phyloP scores from a whole-genome alignment of 2,113 vertebrate species.

The Cygnus buccinator region DNA sequence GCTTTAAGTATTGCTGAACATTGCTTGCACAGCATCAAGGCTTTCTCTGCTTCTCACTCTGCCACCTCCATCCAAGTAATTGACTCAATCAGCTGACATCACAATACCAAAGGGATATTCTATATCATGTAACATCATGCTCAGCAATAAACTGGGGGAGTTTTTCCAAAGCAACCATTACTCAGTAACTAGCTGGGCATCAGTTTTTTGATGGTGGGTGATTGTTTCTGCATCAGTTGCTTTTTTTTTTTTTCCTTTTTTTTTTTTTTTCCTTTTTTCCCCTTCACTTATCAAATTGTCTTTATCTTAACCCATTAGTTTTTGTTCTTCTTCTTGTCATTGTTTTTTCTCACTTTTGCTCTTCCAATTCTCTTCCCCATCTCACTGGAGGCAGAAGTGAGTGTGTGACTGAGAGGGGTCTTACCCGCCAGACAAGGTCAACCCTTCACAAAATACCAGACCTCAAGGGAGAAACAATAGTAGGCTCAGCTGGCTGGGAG shows the following conservation, averaged over 20 bases:
- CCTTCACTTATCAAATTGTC: not conserved
- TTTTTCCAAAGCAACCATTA: not conserved
- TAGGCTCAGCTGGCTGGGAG: not conserved
- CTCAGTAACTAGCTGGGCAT: not conserved
- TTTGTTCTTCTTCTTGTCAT: too few relatives aligned
- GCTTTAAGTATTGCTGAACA: not conserved
- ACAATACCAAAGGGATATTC: not conserved
- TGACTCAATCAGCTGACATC: too few relatives aligned
- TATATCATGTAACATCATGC: not conserved
- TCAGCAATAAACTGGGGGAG: not conserved
- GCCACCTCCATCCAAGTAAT: too few relatives aligned
- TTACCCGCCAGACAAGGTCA: not conserved
- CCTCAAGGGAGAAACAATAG: not conserved
- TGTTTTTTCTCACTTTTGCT: not conserved
- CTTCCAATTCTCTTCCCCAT: not conserved
- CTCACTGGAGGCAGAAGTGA: not conserved
- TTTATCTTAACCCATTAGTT: not conserved
- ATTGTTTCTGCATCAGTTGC: not conserved
- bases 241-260: not conserved
- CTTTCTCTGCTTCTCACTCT: not conserved
- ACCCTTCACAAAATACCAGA: not conserved
- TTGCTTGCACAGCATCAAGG: not conserved
- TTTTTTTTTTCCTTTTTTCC: not conserved
- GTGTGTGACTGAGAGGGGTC: rapidly evolving
- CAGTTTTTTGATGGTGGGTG: not conserved